These are phyloP conservation scores for Chelonus formosanus DNA, from an alignment of 2,888 invertebrate species.

Conservation along the genomic window DNA sequence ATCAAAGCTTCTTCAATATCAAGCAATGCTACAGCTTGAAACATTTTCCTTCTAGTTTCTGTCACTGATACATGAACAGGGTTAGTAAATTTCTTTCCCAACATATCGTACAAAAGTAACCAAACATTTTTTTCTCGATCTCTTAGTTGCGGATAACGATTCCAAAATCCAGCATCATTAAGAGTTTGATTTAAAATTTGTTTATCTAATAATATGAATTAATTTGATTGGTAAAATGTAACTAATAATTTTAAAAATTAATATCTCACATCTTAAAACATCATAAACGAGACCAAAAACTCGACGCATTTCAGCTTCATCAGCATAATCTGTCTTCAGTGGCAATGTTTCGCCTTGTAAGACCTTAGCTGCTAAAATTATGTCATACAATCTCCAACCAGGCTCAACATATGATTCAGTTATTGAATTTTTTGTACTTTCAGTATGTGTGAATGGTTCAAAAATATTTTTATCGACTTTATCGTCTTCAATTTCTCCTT, in stretches of 20 bases:
- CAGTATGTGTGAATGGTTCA: background rate
- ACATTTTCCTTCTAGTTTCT: conserved; percentile 45
- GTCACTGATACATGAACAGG: conserved; percentile 43
- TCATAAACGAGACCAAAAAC: conserved; percentile 80
- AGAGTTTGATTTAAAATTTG: conserved; percentile 73
- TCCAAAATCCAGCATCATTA: conserved; percentile 72
- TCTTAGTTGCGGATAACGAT: conserved; percentile 65
- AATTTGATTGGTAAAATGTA: background rate
- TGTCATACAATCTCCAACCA: conserved; percentile 56
- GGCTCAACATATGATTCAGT: conserved; percentile 51
- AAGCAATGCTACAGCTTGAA: conserved; percentile 56
- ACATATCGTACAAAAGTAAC: conserved; percentile 76
- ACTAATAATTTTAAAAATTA: conserved; percentile 4
- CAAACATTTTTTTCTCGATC: conserved; percentile 68
- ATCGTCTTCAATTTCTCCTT: background rate
- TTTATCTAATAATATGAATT: conserved; percentile 68
- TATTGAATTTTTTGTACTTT: conserved; percentile 48
- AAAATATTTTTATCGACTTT: background rate
- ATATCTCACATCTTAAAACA: conserved; percentile 75
- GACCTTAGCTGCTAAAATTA: conserved; percentile 54
- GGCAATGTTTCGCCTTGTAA: conserved; percentile 41
- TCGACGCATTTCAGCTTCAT: conserved; percentile 78
- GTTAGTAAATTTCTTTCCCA: conserved; percentile 69
- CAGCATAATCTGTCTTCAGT: conserved; percentile 51
- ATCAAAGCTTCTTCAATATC: conserved; percentile 74